phyloP scores from a whole-genome alignment of 2,888 invertebrate genomes.

The Halictus quadricinctus region DNA sequence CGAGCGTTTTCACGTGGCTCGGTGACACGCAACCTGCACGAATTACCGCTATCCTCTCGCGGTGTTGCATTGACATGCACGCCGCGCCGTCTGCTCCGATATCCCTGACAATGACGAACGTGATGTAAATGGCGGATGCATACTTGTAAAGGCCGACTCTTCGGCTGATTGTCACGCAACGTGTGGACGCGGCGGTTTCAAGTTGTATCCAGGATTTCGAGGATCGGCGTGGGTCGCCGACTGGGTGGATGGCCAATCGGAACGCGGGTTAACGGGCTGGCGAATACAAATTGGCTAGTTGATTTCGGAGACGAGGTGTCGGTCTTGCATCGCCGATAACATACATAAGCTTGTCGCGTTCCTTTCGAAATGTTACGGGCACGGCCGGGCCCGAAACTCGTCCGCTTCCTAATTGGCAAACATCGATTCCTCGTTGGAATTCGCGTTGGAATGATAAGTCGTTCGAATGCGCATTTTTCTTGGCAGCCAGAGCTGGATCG shows the following conservation, averaged over 20 bases:
- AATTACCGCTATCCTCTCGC: slow-evolving; percentile 63
- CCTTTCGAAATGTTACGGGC: background rate
- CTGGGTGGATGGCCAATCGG: slow-evolving; percentile 17
- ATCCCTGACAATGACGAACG: slow-evolving; percentile 68
- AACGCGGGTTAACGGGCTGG: slow-evolving; percentile 46
- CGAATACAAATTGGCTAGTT: slow-evolving; percentile 35
- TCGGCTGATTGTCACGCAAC: slow-evolving; percentile 42
- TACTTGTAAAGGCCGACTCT: slow-evolving; percentile 40
- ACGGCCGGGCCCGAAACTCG: background rate
- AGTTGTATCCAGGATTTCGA: slow-evolving; percentile 48
- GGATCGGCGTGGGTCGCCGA: slow-evolving; percentile 3
- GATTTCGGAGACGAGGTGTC: background rate
- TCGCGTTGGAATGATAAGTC: background rate
- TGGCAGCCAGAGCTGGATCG: background rate
- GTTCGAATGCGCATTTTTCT: background rate
- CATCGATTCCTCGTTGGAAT: background rate
- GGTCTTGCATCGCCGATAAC: background rate
- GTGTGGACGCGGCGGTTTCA: slow-evolving; percentile 3
- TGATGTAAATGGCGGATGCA: slow-evolving; percentile 64
- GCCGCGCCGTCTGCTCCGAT: slow-evolving; percentile 56
- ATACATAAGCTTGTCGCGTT: background rate
- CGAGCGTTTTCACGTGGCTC: slow-evolving; percentile 53
- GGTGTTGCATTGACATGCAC: slow-evolving; percentile 63
- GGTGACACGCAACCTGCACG: slow-evolving; percentile 52
- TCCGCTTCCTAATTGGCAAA: background rate